phyloP scores from a whole-genome alignment of 2,888 invertebrate species.

The Xestia ashworthii region DNA sequence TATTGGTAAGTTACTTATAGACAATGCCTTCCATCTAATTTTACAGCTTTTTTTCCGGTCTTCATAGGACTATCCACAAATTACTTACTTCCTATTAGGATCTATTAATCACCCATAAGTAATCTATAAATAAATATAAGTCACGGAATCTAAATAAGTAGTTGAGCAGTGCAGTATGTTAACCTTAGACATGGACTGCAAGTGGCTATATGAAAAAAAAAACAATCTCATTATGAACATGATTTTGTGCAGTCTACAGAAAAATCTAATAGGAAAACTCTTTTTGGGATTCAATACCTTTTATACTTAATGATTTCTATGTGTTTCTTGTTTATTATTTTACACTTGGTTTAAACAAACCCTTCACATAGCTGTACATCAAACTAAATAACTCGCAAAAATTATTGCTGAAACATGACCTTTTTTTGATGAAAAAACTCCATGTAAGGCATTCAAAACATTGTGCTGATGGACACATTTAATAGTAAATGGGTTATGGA shows the following conservation, averaged over 20 bases:
- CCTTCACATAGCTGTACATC: too few relatives aligned
- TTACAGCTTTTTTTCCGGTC: not conserved
- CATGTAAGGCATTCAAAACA: too few relatives aligned
- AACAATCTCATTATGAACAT: not conserved
- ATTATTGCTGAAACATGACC: too few relatives aligned
- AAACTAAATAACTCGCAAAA: too few relatives aligned
- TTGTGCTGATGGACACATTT: too few relatives aligned
- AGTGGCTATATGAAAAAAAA: not conserved
- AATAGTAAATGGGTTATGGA: too few relatives aligned
- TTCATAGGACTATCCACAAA: not conserved
- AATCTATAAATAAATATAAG: not conserved
- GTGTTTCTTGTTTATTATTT: too few relatives aligned
- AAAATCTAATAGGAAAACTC: conserved; percentile 16
- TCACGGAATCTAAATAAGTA: not conserved
- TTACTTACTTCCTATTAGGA: not conserved
- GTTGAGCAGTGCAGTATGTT: not conserved
- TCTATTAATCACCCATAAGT: not conserved
- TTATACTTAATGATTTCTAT: too few relatives aligned
- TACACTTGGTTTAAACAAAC: too few relatives aligned
- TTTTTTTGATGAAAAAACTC: too few relatives aligned
- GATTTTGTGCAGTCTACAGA: not conserved
- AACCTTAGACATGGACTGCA: not conserved
- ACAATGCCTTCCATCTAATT: not conserved
- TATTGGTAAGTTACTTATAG: not conserved
- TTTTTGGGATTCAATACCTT: conserved; percentile 16